phyloP scores from a whole-genome alignment of 2,888 invertebrate species.

The Drosophila mulleri region DNA sequence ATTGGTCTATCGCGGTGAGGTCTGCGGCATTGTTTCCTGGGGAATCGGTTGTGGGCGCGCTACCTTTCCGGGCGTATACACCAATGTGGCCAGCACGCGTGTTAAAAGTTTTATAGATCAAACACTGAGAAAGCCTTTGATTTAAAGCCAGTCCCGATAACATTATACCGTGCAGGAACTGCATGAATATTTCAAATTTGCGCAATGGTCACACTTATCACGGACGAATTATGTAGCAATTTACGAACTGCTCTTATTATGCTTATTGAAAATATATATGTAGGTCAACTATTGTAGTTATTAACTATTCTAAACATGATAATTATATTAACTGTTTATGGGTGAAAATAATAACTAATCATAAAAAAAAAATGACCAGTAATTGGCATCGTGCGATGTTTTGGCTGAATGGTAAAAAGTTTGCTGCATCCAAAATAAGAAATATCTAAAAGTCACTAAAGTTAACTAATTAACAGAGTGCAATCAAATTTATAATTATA shows the following conservation, averaged over 20 bases:
- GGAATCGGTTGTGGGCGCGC: constrained; percentile 80
- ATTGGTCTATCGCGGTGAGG: constrained; percentile 72
- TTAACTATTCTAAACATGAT: neutral
- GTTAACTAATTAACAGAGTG: neutral
- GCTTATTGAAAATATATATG: constrained; percentile 20
- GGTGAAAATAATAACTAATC: neutral
- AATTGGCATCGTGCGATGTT: neutral
- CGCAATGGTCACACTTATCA: neutral
- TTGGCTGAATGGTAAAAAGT: neutral
- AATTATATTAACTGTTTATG: constrained; percentile 7
- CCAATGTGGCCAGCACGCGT: constrained; percentile 67
- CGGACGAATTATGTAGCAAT: neutral
- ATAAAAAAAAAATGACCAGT: neutral
- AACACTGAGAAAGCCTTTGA: constrained; percentile 37
- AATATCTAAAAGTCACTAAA: neutral
- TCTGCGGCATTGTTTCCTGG: constrained; percentile 89
- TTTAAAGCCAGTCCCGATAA: neutral
- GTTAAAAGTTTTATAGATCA: constrained; percentile 64
- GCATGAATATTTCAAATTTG: neutral
- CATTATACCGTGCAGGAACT: neutral
- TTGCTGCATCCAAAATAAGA: neutral
- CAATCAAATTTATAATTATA: constrained; percentile 10
- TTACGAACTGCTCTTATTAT: neutral
- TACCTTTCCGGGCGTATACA: constrained; percentile 80
- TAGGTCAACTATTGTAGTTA: constrained; percentile 12